Conservation (phyloP, 1,140 invertebrate species). For the Euwallacea fornicatus region DNA sequence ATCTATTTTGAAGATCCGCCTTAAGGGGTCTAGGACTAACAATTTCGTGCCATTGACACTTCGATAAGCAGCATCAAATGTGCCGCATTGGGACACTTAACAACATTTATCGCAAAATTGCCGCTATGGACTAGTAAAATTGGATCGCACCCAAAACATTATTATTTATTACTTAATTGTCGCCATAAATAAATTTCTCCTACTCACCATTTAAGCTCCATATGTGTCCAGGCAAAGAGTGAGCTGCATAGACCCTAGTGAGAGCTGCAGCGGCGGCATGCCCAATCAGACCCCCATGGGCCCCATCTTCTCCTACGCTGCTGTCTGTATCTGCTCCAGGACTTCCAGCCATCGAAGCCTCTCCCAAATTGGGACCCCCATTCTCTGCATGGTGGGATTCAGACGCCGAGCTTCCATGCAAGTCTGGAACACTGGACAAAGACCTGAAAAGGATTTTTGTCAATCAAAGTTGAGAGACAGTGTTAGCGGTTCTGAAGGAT, state of each 20-base stretch:
- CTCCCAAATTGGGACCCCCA: slow-evolving; percentile 42
- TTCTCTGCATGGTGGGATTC: slow-evolving; percentile 25
- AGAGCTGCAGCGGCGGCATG: slow-evolving; percentile 59
- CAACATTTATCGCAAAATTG: too few relatives aligned
- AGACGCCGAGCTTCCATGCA: slow-evolving; percentile 60
- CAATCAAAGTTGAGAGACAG: too few relatives aligned
- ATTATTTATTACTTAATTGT: slow-evolving; percentile 1
- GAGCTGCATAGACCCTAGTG: slow-evolving; percentile 81
- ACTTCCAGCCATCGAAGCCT: slow-evolving; percentile 61
- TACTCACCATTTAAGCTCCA: slow-evolving; percentile 86
- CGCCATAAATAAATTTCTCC: not conserved
- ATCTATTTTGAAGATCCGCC: too few relatives aligned
- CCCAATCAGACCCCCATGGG: slow-evolving; percentile 52
- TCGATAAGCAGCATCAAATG: not conserved
- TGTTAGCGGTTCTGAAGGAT: too few relatives aligned
- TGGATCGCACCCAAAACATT: too few relatives aligned
- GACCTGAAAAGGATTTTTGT: slow-evolving; percentile 53
- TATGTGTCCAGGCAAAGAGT: slow-evolving; percentile 87
- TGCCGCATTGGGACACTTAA: not conserved
- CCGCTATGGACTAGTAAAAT: too few relatives aligned
- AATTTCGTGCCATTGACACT: too few relatives aligned
- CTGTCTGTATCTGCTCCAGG: slow-evolving; percentile 62
- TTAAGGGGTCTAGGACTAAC: too few relatives aligned
- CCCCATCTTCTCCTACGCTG: slow-evolving; percentile 59
- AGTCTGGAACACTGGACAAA: slow-evolving; percentile 79